Conservation (phyloP, 2,888 invertebrate genomes). For the Diplolepis rosae region DNA sequence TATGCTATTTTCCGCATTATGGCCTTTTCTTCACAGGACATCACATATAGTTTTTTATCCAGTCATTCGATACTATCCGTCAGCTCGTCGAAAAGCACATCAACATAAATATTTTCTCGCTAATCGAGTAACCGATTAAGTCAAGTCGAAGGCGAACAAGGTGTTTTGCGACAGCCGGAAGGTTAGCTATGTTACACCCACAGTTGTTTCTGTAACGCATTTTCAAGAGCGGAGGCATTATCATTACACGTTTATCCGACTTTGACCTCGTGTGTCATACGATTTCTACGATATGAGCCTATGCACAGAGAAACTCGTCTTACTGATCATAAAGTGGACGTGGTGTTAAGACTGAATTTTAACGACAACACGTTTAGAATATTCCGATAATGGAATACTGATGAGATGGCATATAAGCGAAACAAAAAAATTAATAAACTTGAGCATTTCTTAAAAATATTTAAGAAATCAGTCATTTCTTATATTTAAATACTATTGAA, state of each 20-base stretch:
- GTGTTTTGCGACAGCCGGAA: slow-evolving; percentile 44
- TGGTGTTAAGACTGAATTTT: slow-evolving; percentile 21
- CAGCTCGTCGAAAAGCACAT: slow-evolving; percentile 13
- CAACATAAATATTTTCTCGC: slow-evolving; percentile 30
- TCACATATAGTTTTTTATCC: too few relatives aligned
- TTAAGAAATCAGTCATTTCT: not conserved
- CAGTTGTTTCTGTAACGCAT: slow-evolving; percentile 41
- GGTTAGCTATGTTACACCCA: slow-evolving; percentile 46
- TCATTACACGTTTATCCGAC: slow-evolving; percentile 41
- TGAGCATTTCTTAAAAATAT: not conserved
- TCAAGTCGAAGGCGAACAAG: slow-evolving; percentile 48
- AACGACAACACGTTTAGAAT: slow-evolving; percentile 22
- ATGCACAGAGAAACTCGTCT: slow-evolving; percentile 43
- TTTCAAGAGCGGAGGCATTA: slow-evolving; percentile 38
- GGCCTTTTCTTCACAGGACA: not conserved
- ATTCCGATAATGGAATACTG: slow-evolving; percentile 30
- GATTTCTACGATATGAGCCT: slow-evolving; percentile 47
- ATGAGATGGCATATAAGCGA: slow-evolving; percentile 15
- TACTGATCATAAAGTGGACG: slow-evolving; percentile 29
- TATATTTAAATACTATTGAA: too few relatives aligned
- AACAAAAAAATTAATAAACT: not conserved
- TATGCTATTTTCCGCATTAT: too few relatives aligned
- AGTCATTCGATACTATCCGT: slow-evolving; percentile 19
- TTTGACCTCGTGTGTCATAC: slow-evolving; percentile 45
- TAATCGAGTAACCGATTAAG: slow-evolving; percentile 47